A percentile compares a stretch with the other conserved stretches of the same genome.
These are phyloP conservation scores for Muntiacus muntjak DNA, from an alignment of 2,113 vertebrate species.

Conservation along the genomic window DNA sequence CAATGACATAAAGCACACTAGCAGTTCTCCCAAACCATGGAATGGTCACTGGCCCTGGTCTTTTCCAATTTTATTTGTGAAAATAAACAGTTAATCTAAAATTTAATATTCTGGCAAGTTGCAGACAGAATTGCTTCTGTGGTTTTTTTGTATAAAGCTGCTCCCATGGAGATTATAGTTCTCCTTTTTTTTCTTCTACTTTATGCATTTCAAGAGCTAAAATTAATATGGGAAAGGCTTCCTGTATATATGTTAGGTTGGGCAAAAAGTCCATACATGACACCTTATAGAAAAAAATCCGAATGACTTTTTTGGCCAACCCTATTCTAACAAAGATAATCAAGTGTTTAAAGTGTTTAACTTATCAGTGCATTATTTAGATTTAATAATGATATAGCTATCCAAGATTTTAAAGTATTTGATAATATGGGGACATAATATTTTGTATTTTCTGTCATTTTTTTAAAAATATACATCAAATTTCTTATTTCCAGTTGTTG, in stretches of 20 bases:
- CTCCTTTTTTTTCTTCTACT: background rate
- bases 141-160: background rate
- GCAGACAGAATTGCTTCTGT: background rate
- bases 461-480: background rate
- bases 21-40: background rate
- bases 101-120: background rate
- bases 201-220: conserved; percentile 5
- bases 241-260: background rate
- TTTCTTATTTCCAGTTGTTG: background rate
- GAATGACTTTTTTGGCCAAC: background rate
- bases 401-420: background rate
- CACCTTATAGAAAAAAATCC: background rate
- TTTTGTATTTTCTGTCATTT: background rate
- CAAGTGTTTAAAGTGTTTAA: background rate
- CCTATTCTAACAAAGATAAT: background rate
- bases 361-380: background rate
- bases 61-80: background rate
- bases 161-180: background rate
- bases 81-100: background rate
- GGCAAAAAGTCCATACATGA: background rate
- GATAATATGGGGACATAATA: background rate
- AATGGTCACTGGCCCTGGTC: background rate
- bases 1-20: background rate
- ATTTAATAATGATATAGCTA: background rate
- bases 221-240: background rate